Conservation (phyloP, 2,797 vertebrate genomes). For the Tiaroga cobitis region DNA sequence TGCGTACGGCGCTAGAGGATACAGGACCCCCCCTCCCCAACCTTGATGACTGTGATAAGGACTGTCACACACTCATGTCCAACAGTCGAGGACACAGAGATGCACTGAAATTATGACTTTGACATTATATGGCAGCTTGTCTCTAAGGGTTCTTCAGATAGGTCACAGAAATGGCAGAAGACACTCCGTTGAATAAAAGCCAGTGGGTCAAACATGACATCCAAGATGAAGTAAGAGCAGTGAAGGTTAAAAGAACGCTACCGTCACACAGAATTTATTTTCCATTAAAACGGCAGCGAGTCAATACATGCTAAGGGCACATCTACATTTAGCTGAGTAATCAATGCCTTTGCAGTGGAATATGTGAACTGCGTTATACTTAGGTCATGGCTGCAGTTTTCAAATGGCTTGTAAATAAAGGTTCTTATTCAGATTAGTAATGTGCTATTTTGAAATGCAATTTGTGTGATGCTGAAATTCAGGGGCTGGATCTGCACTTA, state of each 20-base stretch:
- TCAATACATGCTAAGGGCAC: slow-evolving; percentile 48
- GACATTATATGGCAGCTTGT: slow-evolving; percentile 55
- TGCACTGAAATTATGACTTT: slow-evolving; percentile 51
- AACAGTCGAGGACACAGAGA: slow-evolving; percentile 23
- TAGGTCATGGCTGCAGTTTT: neutral
- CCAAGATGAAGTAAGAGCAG: slow-evolving; percentile 1
- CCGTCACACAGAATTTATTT: slow-evolving; percentile 47
- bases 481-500: slow-evolving; percentile 6
- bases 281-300: slow-evolving; percentile 54
- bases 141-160: slow-evolving; percentile 46
- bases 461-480: neutral
- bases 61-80: slow-evolving; percentile 38
- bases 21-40: slow-evolving; percentile 50
- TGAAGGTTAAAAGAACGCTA: slow-evolving; percentile 26
- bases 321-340: slow-evolving; percentile 56
- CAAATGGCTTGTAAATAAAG: slow-evolving; percentile 14
- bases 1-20: slow-evolving; percentile 54
- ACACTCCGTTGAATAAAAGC: slow-evolving; percentile 46
- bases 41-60: slow-evolving; percentile 55
- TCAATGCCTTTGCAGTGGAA: slow-evolving; percentile 47
- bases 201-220: slow-evolving; percentile 42
- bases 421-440: neutral
- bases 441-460: slow-evolving; percentile 3
- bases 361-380: slow-evolving; percentile 43
- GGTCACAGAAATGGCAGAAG: slow-evolving; percentile 49